A percentile compares a stretch with the other conserved stretches of the same genome.
phyloP scores from a whole-genome alignment of 2,888 invertebrate species.

The Lasioglossum malachurum region DNA sequence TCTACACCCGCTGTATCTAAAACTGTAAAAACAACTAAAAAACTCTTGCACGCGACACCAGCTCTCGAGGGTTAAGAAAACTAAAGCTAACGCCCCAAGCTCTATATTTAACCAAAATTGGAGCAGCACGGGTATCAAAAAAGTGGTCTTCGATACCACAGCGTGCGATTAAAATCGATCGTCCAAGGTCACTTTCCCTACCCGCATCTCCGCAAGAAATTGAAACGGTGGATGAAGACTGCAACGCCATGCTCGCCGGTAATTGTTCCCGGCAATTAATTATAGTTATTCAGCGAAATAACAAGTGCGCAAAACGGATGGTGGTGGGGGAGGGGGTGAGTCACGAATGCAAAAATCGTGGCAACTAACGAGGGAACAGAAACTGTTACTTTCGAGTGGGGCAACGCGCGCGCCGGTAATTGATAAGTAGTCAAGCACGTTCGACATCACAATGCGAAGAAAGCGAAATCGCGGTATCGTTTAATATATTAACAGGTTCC shows the following conservation, averaged over 20 bases:
- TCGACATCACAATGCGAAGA: constrained; percentile 14
- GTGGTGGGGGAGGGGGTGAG: background rate
- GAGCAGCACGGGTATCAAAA: background rate
- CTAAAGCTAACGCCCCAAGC: background rate
- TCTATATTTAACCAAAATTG: background rate
- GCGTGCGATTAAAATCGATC: background rate
- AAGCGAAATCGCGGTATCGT: constrained; percentile 7
- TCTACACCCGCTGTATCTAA: too few relatives aligned
- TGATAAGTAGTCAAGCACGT: constrained; percentile 29
- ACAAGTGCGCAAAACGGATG: background rate
- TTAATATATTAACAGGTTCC: constrained; percentile 18
- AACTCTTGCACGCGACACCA: background rate
- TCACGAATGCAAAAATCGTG: background rate
- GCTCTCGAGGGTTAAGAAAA: background rate
- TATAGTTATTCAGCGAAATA: background rate
- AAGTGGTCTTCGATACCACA: background rate
- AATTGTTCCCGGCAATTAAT: constrained; percentile 4
- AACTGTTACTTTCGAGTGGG: background rate
- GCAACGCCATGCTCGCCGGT: background rate
- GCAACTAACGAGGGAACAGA: constrained; percentile 1
- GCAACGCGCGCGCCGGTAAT: constrained; percentile 11
- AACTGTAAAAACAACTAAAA: background rate
- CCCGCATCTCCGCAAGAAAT: background rate
- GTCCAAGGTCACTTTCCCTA: background rate
- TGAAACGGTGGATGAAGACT: background rate